Conservation (phyloP, 1,140 invertebrate species). For the Penaeus chinensis region DNA sequence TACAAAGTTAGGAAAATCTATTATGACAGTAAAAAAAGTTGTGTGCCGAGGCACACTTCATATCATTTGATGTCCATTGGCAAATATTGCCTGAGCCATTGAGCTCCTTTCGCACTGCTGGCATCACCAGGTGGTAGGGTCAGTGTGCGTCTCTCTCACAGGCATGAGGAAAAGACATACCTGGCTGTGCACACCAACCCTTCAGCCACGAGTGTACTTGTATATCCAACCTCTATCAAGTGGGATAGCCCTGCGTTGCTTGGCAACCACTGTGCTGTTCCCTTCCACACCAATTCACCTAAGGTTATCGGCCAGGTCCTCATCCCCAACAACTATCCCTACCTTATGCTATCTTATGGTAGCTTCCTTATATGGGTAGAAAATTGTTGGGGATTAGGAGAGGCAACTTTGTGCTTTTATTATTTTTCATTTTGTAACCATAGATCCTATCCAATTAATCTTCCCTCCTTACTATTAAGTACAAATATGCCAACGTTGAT, state of each 20-base stretch:
- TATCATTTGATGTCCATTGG: slow-evolving; percentile 25
- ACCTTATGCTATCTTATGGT: too few species aligned
- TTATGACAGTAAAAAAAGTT: slow-evolving; percentile 56
- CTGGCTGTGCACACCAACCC: slow-evolving; percentile 14
- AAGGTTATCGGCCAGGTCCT: slow-evolving; percentile 31
- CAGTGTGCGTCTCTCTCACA: neutral
- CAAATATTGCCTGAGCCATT: slow-evolving; percentile 15
- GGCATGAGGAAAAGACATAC: neutral
- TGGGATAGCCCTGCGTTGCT: slow-evolving; percentile 22
- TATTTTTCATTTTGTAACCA: too few species aligned
- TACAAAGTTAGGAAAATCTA: slow-evolving; percentile 53
- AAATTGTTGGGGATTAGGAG: slow-evolving; percentile 24
- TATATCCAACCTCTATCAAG: too few species aligned
- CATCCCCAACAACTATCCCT: slow-evolving; percentile 9
- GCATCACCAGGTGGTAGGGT: slow-evolving; percentile 24
- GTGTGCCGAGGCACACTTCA: slow-evolving; percentile 31
- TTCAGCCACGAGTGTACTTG: slow-evolving; percentile 46
- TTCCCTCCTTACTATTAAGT: slow-evolving; percentile 47
- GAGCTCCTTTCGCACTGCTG: slow-evolving; percentile 10
- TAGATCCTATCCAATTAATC: neutral
- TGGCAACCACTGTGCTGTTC: slow-evolving; percentile 37
- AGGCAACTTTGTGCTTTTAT: slow-evolving; percentile 41
- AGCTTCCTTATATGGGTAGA: too few species aligned
- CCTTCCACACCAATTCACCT: slow-evolving; percentile 17
- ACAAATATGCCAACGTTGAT: slow-evolving; percentile 51